These are phyloP conservation scores for Athalia circularis DNA, from an alignment of 2,888 invertebrate genomes.

Conservation along the genomic window DNA sequence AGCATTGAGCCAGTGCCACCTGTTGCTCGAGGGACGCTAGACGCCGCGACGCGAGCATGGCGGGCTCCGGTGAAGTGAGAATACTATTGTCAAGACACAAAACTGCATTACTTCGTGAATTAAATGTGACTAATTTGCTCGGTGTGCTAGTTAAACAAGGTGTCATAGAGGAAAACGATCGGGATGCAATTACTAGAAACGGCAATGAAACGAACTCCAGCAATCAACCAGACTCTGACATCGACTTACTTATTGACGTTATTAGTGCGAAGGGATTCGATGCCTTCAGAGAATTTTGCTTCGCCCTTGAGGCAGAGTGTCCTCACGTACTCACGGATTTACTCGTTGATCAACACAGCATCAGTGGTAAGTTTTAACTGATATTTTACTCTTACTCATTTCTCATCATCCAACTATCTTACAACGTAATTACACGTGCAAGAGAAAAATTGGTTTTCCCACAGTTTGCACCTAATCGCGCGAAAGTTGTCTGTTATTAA, in stretches of 20 bases:
- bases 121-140: conserved; percentile 79
- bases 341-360: conserved; percentile 65
- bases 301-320: conserved; percentile 66
- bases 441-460: too few relatives aligned
- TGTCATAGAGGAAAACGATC: conserved; percentile 79
- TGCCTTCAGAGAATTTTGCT: conserved; percentile 67
- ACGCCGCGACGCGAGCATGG: conserved; percentile 74
- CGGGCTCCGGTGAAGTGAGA: conserved; percentile 77
- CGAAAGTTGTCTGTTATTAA: background rate
- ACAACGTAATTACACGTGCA: too few relatives aligned
- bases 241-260: conserved; percentile 66
- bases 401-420: background rate
- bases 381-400: background rate
- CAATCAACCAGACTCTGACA: conserved; percentile 57
- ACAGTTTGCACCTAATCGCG: background rate
- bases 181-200: conserved; percentile 73
- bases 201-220: conserved; percentile 54
- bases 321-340: conserved; percentile 66
- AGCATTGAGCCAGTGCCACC: conserved; percentile 60
- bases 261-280: conserved; percentile 67
- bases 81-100: conserved; percentile 80
- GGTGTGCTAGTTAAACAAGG: conserved; percentile 81
- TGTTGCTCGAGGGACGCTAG: conserved; percentile 58
- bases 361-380: conserved; percentile 57
- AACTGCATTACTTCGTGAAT: conserved; percentile 79